A percentile compares a stretch with the other conserved stretches of the same genome.
Evolutionary conservation across 2,888 invertebrate species (phyloP).

Genomic region (Balanococcus diminutus): DNA sequence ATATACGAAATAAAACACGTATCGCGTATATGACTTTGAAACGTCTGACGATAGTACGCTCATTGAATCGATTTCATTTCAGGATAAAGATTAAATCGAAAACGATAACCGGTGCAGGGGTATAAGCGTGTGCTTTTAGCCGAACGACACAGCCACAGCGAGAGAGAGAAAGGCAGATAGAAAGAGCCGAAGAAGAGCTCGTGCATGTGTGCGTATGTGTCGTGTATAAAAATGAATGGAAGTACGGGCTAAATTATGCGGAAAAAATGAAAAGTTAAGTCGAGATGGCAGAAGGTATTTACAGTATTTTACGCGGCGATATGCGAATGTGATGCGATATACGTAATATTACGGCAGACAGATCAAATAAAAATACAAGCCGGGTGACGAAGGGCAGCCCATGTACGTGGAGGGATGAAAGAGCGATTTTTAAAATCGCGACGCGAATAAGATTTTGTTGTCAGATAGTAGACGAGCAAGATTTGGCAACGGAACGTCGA

Average conservation of each 20-base stretch:
- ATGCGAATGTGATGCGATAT: constrained; percentile 34
- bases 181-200: background rate
- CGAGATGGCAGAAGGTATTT: constrained; percentile 49
- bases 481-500: constrained; percentile 32
- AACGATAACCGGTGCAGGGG: constrained; percentile 35
- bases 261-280: constrained; percentile 45
- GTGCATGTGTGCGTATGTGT: background rate
- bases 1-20: constrained; percentile 35
- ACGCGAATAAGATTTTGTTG: constrained; percentile 49
- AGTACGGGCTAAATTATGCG: constrained; percentile 47
- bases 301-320: constrained; percentile 35
- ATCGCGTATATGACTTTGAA: constrained; percentile 40
- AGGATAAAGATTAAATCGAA: constrained; percentile 48
- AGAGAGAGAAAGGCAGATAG: constrained; percentile 47
- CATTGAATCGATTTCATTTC: constrained; percentile 49
- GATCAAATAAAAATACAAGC: constrained; percentile 41
- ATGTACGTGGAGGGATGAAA: background rate
- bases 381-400: too few species aligned
- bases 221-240: constrained; percentile 18
- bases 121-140: constrained; percentile 4
- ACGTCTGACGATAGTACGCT: constrained; percentile 42
- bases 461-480: constrained; percentile 45
- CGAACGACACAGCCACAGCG: constrained; percentile 40
- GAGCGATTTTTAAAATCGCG: constrained; percentile 37
- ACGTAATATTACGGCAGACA: constrained; percentile 16